Evolutionary conservation across 2,888 invertebrate species (phyloP).

Genomic region (Pseudococcus longispinus): DNA sequence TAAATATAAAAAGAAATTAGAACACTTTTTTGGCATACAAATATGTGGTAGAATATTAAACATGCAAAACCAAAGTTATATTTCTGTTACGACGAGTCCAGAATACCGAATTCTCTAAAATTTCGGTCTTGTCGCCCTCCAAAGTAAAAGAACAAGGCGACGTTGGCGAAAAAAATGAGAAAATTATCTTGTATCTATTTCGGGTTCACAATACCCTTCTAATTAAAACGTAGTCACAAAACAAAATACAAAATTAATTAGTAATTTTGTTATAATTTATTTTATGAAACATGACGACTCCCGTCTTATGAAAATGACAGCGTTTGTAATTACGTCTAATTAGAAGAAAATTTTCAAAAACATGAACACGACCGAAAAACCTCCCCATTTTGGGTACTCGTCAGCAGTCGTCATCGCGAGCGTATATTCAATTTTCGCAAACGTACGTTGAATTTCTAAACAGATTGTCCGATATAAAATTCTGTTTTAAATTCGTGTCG

Average conservation of each 20-base stretch:
- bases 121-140: not conserved
- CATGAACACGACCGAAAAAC: conserved; percentile 12
- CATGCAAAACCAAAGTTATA: not conserved
- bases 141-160: not conserved
- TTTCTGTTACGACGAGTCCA: not conserved
- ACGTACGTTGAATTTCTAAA: conserved; percentile 36
- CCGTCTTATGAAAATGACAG: not conserved
- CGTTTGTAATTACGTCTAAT: conserved; percentile 32
- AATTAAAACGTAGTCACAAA: conserved; percentile 17
- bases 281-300: conserved; percentile 10
- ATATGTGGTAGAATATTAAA: not conserved
- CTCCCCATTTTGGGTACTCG: not conserved
- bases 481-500: conserved; percentile 35
- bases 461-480: conserved; percentile 38
- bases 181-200: conserved; percentile 18
- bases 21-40: not conserved
- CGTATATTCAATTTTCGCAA: conserved; percentile 35
- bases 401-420: not conserved
- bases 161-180: not conserved
- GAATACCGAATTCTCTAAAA: not conserved
- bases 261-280: conserved; percentile 20
- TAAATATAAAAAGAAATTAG: not conserved
- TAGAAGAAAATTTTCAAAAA: conserved; percentile 30
- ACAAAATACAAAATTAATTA: conserved; percentile 24
- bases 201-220: not conserved